Conservation (phyloP, 2,797 vertebrate species). For the Coccyzus lansbergi region DNA sequence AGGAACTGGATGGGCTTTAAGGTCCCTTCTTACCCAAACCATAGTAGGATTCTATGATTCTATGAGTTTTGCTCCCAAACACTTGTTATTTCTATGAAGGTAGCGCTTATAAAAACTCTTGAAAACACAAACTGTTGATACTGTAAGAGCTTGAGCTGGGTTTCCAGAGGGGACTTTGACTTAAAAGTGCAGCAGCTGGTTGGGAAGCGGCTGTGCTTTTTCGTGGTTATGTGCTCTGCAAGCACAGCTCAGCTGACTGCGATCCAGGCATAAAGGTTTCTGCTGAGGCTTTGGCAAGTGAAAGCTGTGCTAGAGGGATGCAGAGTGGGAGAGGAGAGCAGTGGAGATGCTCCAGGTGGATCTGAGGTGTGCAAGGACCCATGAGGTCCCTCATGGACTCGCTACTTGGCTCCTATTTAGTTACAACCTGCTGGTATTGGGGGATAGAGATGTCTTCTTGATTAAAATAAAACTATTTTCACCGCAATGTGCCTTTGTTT, state of each 20-base stretch:
- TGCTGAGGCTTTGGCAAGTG: neutral
- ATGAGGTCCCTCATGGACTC: accelerated
- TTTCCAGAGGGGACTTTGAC: neutral
- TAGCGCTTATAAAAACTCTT: neutral
- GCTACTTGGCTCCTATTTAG: accelerated
- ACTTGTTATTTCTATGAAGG: neutral
- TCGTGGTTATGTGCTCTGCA: neutral
- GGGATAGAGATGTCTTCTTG: neutral
- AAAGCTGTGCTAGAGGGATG: neutral
- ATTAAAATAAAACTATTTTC: neutral
- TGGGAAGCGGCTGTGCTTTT: accelerated
- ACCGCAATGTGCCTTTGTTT: neutral
- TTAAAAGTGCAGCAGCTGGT: neutral
- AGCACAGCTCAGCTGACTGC: neutral
- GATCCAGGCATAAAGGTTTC: accelerated
- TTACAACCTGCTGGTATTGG: neutral
- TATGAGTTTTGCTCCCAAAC: neutral
- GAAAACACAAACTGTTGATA: neutral
- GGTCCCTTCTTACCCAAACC: too few species aligned
- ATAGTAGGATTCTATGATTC: too few species aligned
- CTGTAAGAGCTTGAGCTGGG: neutral
- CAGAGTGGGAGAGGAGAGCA: neutral
- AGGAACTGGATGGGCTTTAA: too few species aligned
- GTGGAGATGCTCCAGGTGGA: neutral
- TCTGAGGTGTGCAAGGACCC: neutral